Evolutionary conservation across 1,140 invertebrate genomes (phyloP), one percentile per base, ranked within the genome.

Genomic region (Pseudomyrmex dendroicus): DNA sequence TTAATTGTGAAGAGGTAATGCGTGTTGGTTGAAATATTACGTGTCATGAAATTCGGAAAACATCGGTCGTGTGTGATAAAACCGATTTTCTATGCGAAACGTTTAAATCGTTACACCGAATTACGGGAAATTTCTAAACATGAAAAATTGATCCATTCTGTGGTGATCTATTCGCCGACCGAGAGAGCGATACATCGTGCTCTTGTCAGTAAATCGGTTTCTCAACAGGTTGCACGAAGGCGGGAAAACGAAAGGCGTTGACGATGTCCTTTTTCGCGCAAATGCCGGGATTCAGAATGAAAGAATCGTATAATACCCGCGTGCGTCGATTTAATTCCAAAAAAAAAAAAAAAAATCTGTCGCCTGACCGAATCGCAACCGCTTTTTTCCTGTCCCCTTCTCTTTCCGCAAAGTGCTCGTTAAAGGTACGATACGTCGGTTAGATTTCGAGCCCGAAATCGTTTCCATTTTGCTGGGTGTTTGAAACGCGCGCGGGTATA

Each of bases 401-500:
- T 57, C 50, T 35, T 12, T 5, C 72, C 56, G 62, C 74, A 84
- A 80, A 84, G 82, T 77, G 82, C 73, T 83, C 61, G 82, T 83
- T 83, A 83, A 77, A 78, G 62, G 66, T 78, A 66, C 73, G 61
- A 77, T 66, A 77, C 52, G 48, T 61, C 74, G 64, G 74, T 80
- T 70, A 68, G 74, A 80, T 84, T 82, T 82, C 74, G 35, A 35
- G 57, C 44, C 44, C 46, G 66, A 84, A 84, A 84, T 61, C 70
- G 82, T 80, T 84, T 84, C 54, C 82, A 84, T 84, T 84, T 84
- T 84, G 25, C 64, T 74, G 82, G 52, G 50, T 73, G 78, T 83
- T 83, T 57, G 61, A 77, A 74, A 83, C 9, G 13, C 50, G 13
- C 62, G 82, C 61, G 22, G 61, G 35, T 35, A 35, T 35, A 66